phyloP scores from a whole-genome alignment of 2,888 invertebrate genomes.

The Bellardia bayeri region DNA sequence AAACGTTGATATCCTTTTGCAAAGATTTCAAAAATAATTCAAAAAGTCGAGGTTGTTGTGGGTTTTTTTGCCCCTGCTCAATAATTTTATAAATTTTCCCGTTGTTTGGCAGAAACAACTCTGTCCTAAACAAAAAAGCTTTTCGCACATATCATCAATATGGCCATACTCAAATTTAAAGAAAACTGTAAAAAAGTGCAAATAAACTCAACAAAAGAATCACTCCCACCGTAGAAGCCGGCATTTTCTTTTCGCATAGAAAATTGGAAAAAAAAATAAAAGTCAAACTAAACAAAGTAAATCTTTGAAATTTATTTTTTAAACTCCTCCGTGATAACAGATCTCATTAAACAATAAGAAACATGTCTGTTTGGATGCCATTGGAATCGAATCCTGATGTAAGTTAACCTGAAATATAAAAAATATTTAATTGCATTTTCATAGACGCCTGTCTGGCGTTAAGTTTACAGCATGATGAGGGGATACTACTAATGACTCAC shows the following conservation, averaged over 20 bases:
- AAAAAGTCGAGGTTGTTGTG: too few relatives aligned
- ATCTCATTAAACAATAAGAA: conserved; percentile 64
- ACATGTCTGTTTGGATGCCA: conserved; percentile 82
- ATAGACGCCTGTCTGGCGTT: conserved; percentile 16
- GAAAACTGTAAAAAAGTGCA: conserved; percentile 19
- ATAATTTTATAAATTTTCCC: too few relatives aligned
- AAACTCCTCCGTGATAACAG: conserved; percentile 19
- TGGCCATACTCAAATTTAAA: conserved; percentile 26
- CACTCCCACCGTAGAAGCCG: conserved; percentile 64
- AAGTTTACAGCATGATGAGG: not conserved
- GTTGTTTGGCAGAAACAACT: too few relatives aligned
- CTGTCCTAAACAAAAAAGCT: too few relatives aligned
- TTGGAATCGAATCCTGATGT: conserved; percentile 87
- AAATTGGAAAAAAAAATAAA: not conserved
- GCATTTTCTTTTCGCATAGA: conserved; percentile 60
- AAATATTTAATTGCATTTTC: not conserved
- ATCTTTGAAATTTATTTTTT: not conserved
- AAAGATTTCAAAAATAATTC: too few relatives aligned
- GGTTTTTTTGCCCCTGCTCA: too few relatives aligned
- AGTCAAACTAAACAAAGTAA: not conserved
- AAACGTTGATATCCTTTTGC: too few relatives aligned
- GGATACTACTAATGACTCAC: conserved; percentile 53
- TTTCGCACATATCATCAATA: too few relatives aligned
- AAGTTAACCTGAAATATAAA: conserved; percentile 69
- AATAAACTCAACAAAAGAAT: conserved; percentile 76